Conservation (phyloP, 2,797 vertebrate genomes). For the Falco naumanni region DNA sequence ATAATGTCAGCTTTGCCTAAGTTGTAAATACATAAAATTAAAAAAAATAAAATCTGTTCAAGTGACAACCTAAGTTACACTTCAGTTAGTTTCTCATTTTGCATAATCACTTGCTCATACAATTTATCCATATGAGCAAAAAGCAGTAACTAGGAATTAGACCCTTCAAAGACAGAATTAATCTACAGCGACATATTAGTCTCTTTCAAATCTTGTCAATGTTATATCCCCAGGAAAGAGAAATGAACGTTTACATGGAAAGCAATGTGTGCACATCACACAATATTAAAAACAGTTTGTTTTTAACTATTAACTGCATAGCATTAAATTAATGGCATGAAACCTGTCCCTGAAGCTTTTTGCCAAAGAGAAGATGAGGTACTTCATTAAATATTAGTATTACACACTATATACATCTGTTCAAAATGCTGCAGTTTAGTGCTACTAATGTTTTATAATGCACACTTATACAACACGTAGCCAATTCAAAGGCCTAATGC, state of each 20-base stretch:
- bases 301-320: background rate
- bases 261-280: background rate
- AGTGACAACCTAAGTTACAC: background rate
- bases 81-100: slow-evolving; percentile 21
- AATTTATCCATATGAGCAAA: slow-evolving; percentile 27
- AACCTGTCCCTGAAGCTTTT: background rate
- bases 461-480: background rate
- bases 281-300: slow-evolving; percentile 4
- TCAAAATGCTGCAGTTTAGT: background rate
- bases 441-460: background rate
- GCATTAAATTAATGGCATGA: background rate
- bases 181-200: background rate
- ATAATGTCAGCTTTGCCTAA: background rate
- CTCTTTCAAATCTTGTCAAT: slow-evolving; percentile 36
- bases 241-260: background rate
- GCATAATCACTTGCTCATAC: slow-evolving; percentile 21
- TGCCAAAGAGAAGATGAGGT: background rate
- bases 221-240: background rate
- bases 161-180: slow-evolving; percentile 41
- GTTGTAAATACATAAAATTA: background rate
- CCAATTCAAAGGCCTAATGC: background rate
- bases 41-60: background rate
- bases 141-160: slow-evolving; percentile 37
- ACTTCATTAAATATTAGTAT: background rate
- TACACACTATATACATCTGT: background rate